Percentiles rank a stretch among this genome's conserved stretches.
Evolutionary conservation across 2,113 vertebrate species (phyloP).

Genomic region (Prionailurus viverrinus): DNA sequence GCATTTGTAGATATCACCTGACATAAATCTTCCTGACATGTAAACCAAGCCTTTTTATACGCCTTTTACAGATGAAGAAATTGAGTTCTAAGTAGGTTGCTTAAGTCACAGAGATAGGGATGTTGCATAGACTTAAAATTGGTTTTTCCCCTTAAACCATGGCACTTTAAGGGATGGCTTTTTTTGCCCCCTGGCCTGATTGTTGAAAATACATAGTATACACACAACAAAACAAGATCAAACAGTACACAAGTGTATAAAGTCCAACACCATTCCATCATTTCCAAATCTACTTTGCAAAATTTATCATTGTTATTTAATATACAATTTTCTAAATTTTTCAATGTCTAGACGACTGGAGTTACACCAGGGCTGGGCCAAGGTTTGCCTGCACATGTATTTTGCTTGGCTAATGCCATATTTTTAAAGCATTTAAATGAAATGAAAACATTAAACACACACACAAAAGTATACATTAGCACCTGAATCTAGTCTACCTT

Average conservation of each 20-base stretch:
- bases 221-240: not conserved
- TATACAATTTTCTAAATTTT: not conserved
- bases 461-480: not conserved
- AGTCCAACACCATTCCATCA: not conserved
- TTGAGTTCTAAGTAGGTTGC: not conserved
- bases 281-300: not conserved
- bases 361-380: not conserved
- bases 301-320: not conserved
- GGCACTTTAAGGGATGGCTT: not conserved
- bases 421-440: not conserved
- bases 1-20: too few species aligned
- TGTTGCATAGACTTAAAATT: not conserved
- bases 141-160: not conserved
- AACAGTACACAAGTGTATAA: not conserved
- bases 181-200: not conserved
- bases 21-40: not conserved
- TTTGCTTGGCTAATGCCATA: not conserved
- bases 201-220: not conserved
- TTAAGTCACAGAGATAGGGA: not conserved
- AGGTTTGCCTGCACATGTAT: not conserved
- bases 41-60: not conserved
- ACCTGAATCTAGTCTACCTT: not conserved
- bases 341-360: not conserved
- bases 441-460: constrained; percentile 31
- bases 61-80: not conserved